Evolutionary conservation across 1,140 invertebrate genomes (phyloP).

Genomic region (Hycleus cichorii): DNA sequence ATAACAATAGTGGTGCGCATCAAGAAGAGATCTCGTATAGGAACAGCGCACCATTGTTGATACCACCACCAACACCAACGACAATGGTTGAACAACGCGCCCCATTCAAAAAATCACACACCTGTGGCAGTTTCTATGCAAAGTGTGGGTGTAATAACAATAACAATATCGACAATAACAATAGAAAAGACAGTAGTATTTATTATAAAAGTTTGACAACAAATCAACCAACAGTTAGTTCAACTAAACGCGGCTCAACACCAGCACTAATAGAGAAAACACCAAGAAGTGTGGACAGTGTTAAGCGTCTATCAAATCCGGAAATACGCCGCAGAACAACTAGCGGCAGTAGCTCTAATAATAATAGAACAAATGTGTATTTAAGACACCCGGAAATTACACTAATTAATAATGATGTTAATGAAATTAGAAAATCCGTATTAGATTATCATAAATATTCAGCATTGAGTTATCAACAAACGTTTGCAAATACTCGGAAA

Average conservation of each 20-base stretch:
- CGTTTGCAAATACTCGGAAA: background rate
- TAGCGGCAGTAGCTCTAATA: background rate
- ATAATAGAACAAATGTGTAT: conserved; percentile 24
- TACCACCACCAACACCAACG: background rate
- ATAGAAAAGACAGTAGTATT: background rate
- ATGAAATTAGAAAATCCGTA: conserved; percentile 29
- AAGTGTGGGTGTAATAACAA: conserved; percentile 36
- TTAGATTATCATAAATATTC: conserved; percentile 34
- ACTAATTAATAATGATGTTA: conserved; percentile 22
- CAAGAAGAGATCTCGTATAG: conserved; percentile 7
- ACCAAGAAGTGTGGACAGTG: conserved; percentile 13
- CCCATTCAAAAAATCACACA: conserved; percentile 34
- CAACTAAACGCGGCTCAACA: conserved; percentile 1
- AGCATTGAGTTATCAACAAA: conserved; percentile 22
- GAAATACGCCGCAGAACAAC: conserved; percentile 23
- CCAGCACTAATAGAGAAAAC: conserved; percentile 13
- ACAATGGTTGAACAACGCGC: conserved; percentile 13
- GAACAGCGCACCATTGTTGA: background rate
- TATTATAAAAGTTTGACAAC: too few relatives aligned
- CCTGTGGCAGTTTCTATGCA: conserved; percentile 40
- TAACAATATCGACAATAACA: conserved; percentile 12
- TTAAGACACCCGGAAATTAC: conserved; percentile 35
- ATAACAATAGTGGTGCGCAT: conserved; percentile 27
- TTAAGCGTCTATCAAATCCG: conserved; percentile 34
- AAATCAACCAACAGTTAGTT: background rate